Evolutionary conservation across 2,113 vertebrate genomes (phyloP).

Genomic region (Macaca nemestrina): DNA sequence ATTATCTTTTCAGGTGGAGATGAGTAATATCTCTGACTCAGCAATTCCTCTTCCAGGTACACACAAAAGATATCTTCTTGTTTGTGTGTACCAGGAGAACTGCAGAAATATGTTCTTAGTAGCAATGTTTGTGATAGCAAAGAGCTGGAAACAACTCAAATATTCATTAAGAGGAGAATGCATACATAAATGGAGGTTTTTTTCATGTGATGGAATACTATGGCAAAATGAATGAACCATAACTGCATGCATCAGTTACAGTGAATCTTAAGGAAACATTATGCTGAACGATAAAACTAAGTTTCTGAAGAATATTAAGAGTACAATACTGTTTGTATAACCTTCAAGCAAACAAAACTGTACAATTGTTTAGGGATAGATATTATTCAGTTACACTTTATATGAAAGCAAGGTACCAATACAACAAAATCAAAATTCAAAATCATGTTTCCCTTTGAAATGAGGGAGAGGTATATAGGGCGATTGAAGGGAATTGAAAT

Average conservation of each 20-base stretch:
- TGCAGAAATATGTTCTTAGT: neutral
- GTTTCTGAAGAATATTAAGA: neutral
- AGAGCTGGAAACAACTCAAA: neutral
- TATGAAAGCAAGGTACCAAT: neutral
- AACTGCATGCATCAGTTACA: neutral
- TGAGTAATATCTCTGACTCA: neutral
- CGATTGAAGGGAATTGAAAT: neutral
- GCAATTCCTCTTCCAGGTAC: neutral
- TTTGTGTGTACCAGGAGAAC: neutral
- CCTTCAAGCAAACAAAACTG: neutral
- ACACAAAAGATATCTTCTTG: neutral
- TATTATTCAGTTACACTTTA: neutral
- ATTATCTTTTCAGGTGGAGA: neutral
- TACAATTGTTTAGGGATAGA: neutral
- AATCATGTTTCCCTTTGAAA: neutral
- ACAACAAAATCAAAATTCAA: neutral
- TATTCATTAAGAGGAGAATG: neutral
- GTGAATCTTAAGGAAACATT: neutral
- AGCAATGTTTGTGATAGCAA: neutral
- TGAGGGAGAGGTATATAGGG: neutral
- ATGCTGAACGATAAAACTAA: neutral
- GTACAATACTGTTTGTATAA: neutral
- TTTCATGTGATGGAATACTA: neutral
- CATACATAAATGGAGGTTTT: neutral
- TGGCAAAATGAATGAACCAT: slow-evolving; percentile 3